Percentiles rank a stretch among this genome's conserved stretches.
phyloP scores from a whole-genome alignment of 2,113 vertebrate genomes.

The Tapirus terrestris region DNA sequence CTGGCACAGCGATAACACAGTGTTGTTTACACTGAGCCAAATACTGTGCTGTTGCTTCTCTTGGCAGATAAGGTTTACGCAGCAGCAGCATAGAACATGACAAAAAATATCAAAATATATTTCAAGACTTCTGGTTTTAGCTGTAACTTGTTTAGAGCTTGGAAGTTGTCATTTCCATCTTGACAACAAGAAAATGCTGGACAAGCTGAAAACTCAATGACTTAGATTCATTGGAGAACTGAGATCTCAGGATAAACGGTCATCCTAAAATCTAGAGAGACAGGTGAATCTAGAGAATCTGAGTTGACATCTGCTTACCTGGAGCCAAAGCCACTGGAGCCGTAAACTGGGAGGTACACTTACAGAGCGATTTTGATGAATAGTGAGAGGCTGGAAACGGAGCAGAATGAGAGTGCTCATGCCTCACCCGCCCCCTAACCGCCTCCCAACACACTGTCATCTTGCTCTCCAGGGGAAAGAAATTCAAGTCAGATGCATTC shows the following conservation, averaged over 20 bases:
- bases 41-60: background rate
- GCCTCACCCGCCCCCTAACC: no score
- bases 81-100: background rate
- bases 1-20: background rate
- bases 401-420: background rate
- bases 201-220: background rate
- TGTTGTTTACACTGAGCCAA: background rate
- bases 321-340: background rate
- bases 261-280: background rate
- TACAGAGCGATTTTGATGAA: background rate
- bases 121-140: background rate
- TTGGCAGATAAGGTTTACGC: background rate
- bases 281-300: background rate
- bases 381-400: background rate
- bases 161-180: background rate
- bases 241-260: background rate
- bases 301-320: background rate
- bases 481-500: background rate
- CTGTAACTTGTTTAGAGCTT: background rate
- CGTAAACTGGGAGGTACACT: background rate
- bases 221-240: background rate
- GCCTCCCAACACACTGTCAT: background rate
- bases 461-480: background rate
- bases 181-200: background rate
- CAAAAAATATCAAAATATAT: background rate